Evolutionary conservation across 2,113 vertebrate genomes (phyloP).

Genomic region (Tamias sibiricus): DNA sequence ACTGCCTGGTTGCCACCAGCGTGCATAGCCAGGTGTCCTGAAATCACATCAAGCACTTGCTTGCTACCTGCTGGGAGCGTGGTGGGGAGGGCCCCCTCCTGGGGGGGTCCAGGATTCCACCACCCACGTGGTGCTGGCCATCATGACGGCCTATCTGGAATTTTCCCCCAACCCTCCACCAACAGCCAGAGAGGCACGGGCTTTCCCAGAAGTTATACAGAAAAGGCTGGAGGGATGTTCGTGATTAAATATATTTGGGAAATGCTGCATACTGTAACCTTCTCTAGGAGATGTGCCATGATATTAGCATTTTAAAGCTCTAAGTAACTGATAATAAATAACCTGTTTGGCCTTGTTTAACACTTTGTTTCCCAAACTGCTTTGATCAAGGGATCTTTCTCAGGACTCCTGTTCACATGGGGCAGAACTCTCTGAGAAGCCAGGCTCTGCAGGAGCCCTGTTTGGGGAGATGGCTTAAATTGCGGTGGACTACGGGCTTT

Average conservation of each 20-base stretch:
- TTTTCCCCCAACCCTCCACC: not conserved
- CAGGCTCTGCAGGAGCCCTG: no score
- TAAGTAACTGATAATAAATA: not conserved
- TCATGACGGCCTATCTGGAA: not conserved
- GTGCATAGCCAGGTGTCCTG: not conserved
- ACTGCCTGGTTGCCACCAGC: not conserved
- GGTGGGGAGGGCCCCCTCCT: not conserved
- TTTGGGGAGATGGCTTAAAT: no score
- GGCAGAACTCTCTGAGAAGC: not conserved
- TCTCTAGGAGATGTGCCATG: not conserved
- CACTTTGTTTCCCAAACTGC: not conserved
- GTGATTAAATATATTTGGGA: not conserved
- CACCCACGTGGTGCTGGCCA: not conserved
- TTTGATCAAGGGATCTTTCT: not conserved
- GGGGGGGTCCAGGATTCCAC: not conserved
- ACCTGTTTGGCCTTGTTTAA: not conserved
- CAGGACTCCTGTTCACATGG: not conserved
- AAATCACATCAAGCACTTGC: not conserved
- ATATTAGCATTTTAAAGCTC: not conserved
- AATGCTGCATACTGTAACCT: not conserved
- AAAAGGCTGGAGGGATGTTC: not conserved
- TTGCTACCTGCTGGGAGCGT: no score
- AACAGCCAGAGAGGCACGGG: not conserved
- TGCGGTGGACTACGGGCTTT: no score
- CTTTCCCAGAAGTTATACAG: not conserved